Base-by-base conservation (phyloP, 2,888 invertebrate genomes). In the Linyphia triangularis region DNA sequence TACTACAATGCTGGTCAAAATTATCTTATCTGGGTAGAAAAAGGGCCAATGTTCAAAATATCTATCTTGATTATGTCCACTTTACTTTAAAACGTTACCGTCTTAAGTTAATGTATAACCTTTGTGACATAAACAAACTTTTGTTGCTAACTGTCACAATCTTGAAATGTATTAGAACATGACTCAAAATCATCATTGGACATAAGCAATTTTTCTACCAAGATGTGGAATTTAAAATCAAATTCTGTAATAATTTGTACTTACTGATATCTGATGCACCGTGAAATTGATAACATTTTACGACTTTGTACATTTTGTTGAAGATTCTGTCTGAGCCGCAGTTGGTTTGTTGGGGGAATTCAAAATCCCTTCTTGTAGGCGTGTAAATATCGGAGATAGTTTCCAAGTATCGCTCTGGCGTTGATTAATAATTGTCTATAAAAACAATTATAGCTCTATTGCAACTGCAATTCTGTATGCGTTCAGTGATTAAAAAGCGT, bases 371-470 rank as follows among this genome's bases (percentile, higher is more conserved):
- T 40, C 37, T 77, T 37, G 37, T 37, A 40, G 51, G 40, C 24
- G 4, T 82, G 43, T 72, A 82, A 63, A 61, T 82, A 82, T 72
- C 59, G 9, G 61, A 33, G 26, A 72, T 82, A 82, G 70, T 59
- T 82, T 82, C 59, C 72, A 72, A 82, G 82, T 82, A 26, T 82
- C 26, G 28, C 72, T 61, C 28, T 33, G 61, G 40, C 13, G 24
- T 57, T 57, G 9, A 57, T 81, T 19, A 37, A 22, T 70, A 43
- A 59, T 59, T 59, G 33, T 73, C 57, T 59, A n/a, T 73, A 73
- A 73, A 40, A n/a, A 51, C n/a, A 57, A 59, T 73, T 73, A 28
- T 73, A 59, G 73, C n/a, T 73, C 73, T 57, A 73, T 16, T 33
- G 73, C 59, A 57, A 73, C 26, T 33, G 72, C 51, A 57, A 28